Evolutionary conservation across 2,888 invertebrate species (phyloP).

Genomic region (Villa cingulata): DNA sequence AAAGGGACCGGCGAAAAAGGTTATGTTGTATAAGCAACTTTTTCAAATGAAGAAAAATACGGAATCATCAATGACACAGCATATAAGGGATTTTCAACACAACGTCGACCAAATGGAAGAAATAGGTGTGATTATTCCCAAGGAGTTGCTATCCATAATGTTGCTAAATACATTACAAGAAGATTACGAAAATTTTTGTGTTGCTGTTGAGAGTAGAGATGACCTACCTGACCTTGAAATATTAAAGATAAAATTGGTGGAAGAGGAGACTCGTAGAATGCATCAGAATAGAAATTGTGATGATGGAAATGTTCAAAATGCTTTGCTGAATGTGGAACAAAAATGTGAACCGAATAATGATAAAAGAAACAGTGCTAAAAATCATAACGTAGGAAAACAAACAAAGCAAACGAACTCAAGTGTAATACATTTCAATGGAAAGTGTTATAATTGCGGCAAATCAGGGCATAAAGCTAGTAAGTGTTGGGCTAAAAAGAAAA

Average conservation of each 20-base stretch:
- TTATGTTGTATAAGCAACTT: no score
- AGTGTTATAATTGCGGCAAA: no score
- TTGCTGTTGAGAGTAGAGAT: conserved; percentile 7
- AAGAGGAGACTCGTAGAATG: conserved; percentile 1
- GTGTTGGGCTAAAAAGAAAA: no score
- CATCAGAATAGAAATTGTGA: no score
- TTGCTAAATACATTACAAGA: conserved; percentile 6
- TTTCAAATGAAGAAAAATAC: conserved; percentile 4
- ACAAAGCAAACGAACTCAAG: conserved; percentile 5
- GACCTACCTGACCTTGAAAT: background rate
- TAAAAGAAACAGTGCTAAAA: background rate
- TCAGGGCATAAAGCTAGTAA: no score
- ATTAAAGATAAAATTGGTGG: conserved; percentile 3
- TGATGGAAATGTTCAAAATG: background rate
- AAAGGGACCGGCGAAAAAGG: conserved; percentile 5
- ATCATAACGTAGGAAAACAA: conserved; percentile 1
- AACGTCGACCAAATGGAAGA: conserved; percentile 4
- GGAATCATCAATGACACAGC: conserved; percentile 2
- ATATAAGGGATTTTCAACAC: conserved; percentile 4
- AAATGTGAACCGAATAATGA: background rate
- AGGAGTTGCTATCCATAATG: conserved; percentile 7
- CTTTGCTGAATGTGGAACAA: no score
- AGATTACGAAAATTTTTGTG: conserved; percentile 7
- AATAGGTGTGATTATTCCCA: conserved; percentile 6
- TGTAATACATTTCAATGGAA: background rate